A percentile compares a stretch with the other conserved stretches of the same genome.
Evolutionary conservation across 1,140 invertebrate genomes (phyloP).

Genomic region (Eupeodes corollae): DNA sequence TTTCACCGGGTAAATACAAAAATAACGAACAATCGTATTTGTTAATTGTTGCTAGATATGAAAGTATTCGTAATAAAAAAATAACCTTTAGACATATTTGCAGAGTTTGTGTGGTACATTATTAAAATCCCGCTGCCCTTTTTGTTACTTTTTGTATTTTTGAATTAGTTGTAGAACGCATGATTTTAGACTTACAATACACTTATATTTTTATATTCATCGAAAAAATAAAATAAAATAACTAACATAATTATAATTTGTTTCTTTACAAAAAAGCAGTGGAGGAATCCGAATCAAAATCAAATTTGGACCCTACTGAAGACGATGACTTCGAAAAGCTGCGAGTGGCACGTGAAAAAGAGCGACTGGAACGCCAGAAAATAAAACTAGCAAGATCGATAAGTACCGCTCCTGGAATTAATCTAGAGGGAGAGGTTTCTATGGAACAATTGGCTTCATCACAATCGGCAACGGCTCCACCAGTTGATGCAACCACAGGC

Average conservation of each 20-base stretch:
- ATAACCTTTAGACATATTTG: no score
- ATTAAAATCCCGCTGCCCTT: background rate
- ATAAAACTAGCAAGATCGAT: constrained; percentile 40
- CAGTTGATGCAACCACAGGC: no score
- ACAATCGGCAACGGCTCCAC: no score
- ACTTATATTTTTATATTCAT: background rate
- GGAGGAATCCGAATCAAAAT: constrained; percentile 25
- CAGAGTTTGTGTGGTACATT: no score
- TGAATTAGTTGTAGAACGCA: background rate
- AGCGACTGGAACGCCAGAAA: constrained; percentile 37
- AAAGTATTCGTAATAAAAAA: no score
- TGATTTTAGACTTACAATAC: background rate
- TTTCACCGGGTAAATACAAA: no score
- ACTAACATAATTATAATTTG: background rate
- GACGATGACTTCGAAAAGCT: constrained; percentile 44
- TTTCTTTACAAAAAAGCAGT: constrained; percentile 11
- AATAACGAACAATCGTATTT: no score
- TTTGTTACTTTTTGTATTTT: background rate
- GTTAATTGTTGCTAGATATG: no score
- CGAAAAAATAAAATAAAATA: background rate
- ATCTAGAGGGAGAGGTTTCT: no score
- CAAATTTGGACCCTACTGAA: constrained; percentile 11
- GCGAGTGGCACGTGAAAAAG: constrained; percentile 39
- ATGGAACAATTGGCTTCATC: no score
- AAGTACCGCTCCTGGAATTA: constrained; percentile 29